phyloP scores from a whole-genome alignment of 1,140 invertebrate species.

The Drosophila repletoides region DNA sequence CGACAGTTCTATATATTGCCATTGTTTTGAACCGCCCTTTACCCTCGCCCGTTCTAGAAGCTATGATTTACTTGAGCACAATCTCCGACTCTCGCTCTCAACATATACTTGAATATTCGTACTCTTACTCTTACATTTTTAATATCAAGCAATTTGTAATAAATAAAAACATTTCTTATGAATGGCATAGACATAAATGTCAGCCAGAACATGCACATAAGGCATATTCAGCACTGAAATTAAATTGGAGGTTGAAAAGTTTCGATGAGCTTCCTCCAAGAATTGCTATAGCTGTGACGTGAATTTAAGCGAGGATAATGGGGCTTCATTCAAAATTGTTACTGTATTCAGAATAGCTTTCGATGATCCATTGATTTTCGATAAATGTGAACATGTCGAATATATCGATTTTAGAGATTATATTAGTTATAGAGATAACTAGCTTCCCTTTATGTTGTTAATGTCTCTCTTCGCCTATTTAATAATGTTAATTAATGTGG shows the following conservation, averaged over 20 bases:
- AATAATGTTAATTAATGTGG: too few species aligned
- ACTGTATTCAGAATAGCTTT: too few species aligned
- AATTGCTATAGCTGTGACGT: background rate
- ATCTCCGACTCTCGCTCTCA: background rate
- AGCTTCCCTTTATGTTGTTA: too few species aligned
- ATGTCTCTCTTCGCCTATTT: too few species aligned
- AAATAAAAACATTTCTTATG: slow-evolving; percentile 61
- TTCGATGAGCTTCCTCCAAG: slow-evolving; percentile 6
- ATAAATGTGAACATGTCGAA: too few species aligned
- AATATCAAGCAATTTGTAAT: slow-evolving; percentile 78
- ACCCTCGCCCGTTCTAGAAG: background rate
- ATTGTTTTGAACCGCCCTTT: slow-evolving; percentile 16
- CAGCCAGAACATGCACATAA: slow-evolving; percentile 48
- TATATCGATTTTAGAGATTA: too few species aligned
- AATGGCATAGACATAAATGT: slow-evolving; percentile 67
- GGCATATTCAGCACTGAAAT: background rate
- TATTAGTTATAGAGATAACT: too few species aligned
- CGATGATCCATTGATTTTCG: too few species aligned
- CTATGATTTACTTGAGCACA: slow-evolving; percentile 63
- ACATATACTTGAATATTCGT: slow-evolving; percentile 14
- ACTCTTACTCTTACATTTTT: slow-evolving; percentile 60
- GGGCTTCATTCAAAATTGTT: too few species aligned
- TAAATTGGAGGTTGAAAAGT: slow-evolving; percentile 8
- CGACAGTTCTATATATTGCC: slow-evolving; percentile 20
- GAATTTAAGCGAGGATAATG: too few species aligned